A percentile compares a stretch with the other conserved stretches of the same genome.
Evolutionary conservation across 2,113 vertebrate species (phyloP).

Genomic region (Motacilla alba): DNA sequence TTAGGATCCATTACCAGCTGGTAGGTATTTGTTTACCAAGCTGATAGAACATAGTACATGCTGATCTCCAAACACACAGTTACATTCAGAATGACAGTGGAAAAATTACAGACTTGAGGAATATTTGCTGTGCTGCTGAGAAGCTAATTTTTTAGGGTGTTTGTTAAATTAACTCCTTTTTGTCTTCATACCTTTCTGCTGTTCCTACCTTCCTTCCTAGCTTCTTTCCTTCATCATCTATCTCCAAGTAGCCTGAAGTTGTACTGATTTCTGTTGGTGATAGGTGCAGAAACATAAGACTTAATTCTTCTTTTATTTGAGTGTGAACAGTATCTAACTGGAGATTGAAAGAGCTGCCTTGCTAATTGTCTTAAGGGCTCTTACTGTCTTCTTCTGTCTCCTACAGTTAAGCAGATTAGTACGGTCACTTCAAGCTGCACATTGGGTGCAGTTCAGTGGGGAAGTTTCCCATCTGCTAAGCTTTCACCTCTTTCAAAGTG

Average conservation of each 20-base stretch:
- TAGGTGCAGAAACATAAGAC: accelerated
- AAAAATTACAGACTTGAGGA: not conserved
- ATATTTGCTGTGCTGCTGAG: not conserved
- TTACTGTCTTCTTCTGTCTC: not conserved
- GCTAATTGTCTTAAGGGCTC: not conserved
- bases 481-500: not conserved
- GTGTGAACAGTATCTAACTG: not conserved
- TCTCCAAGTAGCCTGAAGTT: not conserved
- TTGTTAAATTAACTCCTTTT: not conserved
- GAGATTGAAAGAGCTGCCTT: not conserved
- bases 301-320: not conserved
- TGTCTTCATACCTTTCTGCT: not conserved
- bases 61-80: not conserved
- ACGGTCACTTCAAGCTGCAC: not conserved
- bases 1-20: not conserved
- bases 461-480: not conserved
- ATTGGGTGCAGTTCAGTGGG: not conserved
- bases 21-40: not conserved
- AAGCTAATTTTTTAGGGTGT: not conserved
- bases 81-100: not conserved
- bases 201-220: not conserved
- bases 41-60: not conserved
- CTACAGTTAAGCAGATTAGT: not conserved
- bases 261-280: not conserved
- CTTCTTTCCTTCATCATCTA: not conserved